A percentile compares a stretch with the other conserved stretches of the same genome.
Evolutionary conservation across 1,140 invertebrate species (phyloP).

Genomic region (Drosophila virilis): DNA sequence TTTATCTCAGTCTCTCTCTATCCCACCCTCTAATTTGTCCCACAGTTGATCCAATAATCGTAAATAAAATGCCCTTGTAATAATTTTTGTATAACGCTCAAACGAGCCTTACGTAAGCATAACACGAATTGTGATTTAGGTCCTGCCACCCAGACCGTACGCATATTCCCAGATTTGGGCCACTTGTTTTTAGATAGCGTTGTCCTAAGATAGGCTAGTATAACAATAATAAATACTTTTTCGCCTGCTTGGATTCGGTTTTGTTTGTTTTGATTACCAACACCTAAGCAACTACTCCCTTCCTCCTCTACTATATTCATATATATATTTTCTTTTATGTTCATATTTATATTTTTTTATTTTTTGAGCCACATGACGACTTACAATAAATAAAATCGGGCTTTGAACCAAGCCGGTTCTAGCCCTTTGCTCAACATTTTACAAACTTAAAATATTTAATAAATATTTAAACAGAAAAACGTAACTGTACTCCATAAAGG

Average conservation of each 20-base stretch:
- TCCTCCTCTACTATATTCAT: background rate
- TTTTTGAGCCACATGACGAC: no score
- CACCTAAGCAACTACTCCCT: no score
- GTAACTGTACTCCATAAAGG: no score
- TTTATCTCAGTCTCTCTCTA: background rate
- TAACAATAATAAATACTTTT: background rate
- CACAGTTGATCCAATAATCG: conserved; percentile 78
- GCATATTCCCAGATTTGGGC: background rate
- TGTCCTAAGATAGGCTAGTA: no score
- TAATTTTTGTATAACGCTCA: conserved; percentile 75
- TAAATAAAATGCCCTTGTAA: conserved; percentile 77
- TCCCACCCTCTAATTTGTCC: conserved; percentile 8
- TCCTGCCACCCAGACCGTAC: background rate
- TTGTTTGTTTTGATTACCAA: no score
- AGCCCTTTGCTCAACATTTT: no score
- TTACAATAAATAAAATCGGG: no score
- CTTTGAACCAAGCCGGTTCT: no score
- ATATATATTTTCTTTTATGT: background rate
- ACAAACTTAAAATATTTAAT: no score
- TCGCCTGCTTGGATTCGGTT: background rate
- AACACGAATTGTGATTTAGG: conserved; percentile 71
- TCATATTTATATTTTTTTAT: no score
- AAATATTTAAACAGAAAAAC: no score
- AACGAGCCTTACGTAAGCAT: conserved; percentile 76
- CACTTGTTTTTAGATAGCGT: background rate